Base-by-base conservation (phyloP, 2,888 invertebrate species). In the Agrotis puta region DNA sequence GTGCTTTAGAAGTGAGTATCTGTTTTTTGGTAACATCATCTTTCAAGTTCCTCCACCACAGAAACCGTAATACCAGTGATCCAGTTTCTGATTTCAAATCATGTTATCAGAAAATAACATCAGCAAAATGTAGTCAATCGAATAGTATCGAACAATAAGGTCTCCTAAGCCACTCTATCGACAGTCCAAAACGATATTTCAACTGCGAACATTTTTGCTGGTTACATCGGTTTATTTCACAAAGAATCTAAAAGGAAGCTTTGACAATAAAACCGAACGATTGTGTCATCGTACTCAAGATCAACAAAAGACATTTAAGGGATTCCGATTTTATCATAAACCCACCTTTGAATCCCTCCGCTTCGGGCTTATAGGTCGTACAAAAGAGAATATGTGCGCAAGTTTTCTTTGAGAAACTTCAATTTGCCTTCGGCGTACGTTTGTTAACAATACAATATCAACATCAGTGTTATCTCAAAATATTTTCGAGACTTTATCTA, bases 1-100 rank as follows among this genome's bases (percentile, higher is more conserved):
- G 92, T 16, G 91, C 91, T 4, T 73, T 91, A 56, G 88, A 92
- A 79, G 93, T 93, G 13, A 68, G 82, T 71, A 47, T 43, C 0
- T 43, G 16, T 50, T 45, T 22, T 22, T 43, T 3, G 0, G n/a
- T 39, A 1, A 6, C 3, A n/a, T n/a, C 7, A 22, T 20, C 13
- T 50, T 39, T 39, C 39, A 39, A 9, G 9, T 2, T 11, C 1
- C 1, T 39, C 39, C 9, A 27, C 39, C 33, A 6, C 33, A 33
- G 33, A 33, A 39, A 39, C 39, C 39, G 39, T 39, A 39, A 33
- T 6, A 7, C 33, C 39, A 39, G 11, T 0, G 27, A 27, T 54
- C 11, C n/a, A 43, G 1, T 27, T 70, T 22, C 18, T 27, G 18
- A 57, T 43, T 27, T 33, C 5, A 61, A 53, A 53, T n/a, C 14